A percentile compares a stretch with the other conserved stretches of the same genome.
Conservation (phyloP, 2,113 vertebrate species). For the Cephalopterus ornatus region DNA sequence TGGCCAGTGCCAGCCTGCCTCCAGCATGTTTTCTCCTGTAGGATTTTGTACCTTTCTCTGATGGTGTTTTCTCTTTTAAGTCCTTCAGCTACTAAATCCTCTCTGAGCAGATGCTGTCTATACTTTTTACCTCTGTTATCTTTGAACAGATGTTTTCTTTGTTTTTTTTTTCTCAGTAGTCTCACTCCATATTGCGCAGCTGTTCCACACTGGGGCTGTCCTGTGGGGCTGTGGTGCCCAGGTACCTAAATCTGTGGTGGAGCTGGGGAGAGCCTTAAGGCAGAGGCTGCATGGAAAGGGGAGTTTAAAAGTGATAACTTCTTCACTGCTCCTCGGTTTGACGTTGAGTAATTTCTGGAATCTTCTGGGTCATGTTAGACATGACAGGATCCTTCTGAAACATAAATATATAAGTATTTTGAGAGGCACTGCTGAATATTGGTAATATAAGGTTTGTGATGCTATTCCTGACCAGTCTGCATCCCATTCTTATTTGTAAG, state of each 20-base stretch:
- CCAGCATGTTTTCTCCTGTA: background rate
- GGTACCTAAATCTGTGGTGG: background rate
- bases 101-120: background rate
- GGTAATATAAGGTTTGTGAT: background rate
- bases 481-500: accelerated
- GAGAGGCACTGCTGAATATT: background rate
- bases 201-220: background rate
- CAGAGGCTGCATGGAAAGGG: background rate
- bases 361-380: background rate
- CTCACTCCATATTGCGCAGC: background rate
- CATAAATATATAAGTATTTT: background rate
- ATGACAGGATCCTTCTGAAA: background rate
- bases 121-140: background rate
- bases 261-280: background rate
- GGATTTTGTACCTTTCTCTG: background rate
- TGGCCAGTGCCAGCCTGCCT: background rate
- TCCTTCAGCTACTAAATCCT: background rate
- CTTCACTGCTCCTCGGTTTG: background rate
- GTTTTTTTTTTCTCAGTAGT: background rate
- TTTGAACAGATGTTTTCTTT: background rate
- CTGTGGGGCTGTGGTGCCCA: background rate
- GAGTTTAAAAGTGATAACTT: background rate
- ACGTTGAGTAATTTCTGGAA: background rate
- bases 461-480: background rate
- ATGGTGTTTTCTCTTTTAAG: background rate